A percentile compares a stretch with the other conserved stretches of the same genome.
phyloP scores from a whole-genome alignment of 2,113 vertebrate genomes.

The Corythoichthys intestinalis region DNA sequence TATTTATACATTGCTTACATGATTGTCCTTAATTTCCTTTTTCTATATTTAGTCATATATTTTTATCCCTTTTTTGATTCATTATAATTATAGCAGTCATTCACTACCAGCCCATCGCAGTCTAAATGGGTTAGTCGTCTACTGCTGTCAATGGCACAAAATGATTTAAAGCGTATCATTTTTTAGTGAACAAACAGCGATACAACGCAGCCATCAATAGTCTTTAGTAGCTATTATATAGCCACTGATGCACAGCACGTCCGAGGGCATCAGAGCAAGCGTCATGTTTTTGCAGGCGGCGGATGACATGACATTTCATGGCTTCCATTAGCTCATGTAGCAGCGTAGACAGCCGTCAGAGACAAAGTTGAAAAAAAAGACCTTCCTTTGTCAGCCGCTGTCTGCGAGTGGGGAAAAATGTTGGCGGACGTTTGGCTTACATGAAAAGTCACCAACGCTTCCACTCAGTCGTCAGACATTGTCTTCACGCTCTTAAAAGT shows the following conservation, averaged over 20 bases:
- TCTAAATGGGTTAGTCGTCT: too few species aligned
- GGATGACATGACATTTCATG: constrained; percentile 11
- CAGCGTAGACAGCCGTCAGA: constrained; percentile 15
- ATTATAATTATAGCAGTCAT: too few species aligned
- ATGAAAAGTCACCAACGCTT: background rate
- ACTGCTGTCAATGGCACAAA: too few species aligned
- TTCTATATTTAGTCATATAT: too few species aligned
- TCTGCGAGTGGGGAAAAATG: background rate
- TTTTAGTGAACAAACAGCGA: background rate
- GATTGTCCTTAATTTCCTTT: too few species aligned
- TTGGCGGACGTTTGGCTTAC: constrained; percentile 7
- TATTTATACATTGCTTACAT: too few species aligned
- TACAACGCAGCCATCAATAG: background rate
- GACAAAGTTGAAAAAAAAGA: background rate
- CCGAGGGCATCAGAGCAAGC: background rate
- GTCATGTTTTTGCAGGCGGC: background rate
- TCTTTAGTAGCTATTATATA: background rate
- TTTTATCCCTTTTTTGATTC: too few species aligned
- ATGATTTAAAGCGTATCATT: background rate
- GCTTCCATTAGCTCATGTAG: background rate
- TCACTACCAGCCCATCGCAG: too few species aligned
- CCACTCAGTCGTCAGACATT: background rate
- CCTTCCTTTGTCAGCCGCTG: constrained; percentile 8
- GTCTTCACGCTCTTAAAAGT: background rate
- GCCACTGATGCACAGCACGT: background rate